Evolutionary conservation across 2,888 invertebrate genomes (phyloP).

Genomic region (Ellobium chinense): DNA sequence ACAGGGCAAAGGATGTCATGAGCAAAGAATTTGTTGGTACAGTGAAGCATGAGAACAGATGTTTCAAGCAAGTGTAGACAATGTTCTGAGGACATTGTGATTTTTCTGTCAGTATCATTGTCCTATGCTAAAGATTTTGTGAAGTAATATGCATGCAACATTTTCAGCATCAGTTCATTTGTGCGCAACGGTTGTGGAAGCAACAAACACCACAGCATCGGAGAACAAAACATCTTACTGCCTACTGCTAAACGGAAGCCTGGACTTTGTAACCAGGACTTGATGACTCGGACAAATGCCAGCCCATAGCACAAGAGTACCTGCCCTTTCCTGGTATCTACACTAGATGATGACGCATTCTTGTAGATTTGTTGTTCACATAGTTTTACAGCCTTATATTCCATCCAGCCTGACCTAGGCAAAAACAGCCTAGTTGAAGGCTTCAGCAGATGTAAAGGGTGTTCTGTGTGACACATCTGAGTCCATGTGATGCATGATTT

Average conservation of each 20-base stretch:
- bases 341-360: not conserved
- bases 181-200: no score
- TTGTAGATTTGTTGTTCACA: not conserved
- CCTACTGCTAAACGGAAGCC: constrained; percentile 9
- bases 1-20: no score
- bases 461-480: not conserved
- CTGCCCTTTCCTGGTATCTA: not conserved
- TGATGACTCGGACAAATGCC: not conserved
- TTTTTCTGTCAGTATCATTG: no score
- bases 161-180: no score
- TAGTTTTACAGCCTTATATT: not conserved
- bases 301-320: not conserved
- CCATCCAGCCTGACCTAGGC: not conserved
- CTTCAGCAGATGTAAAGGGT: not conserved
- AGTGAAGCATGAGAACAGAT: no score
- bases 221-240: not conserved
- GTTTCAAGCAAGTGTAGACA: no score
- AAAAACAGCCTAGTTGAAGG: not conserved
- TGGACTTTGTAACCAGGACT: constrained; percentile 45
- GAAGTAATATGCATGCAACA: no score
- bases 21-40: no score
- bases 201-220: no score
- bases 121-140: no score
- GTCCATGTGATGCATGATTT: constrained; percentile 9
- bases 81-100: no score